Evolutionary conservation across 92 coral and sea anemone species (phyloP).

Genomic region (Porites lobata): DNA sequence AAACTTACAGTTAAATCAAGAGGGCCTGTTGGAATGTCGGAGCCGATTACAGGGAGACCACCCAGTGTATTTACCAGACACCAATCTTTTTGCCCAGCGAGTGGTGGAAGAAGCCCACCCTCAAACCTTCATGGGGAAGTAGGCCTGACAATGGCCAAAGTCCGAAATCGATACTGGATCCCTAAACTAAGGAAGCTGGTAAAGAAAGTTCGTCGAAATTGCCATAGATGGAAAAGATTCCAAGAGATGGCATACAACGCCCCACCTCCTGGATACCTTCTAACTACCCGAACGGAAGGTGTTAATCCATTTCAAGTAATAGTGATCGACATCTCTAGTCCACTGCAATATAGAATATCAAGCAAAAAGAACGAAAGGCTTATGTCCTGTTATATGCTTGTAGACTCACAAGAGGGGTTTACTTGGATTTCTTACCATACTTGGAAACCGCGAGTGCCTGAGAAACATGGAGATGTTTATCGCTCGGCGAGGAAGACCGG

Average conservation of each 20-base stretch:
- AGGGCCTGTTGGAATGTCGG: conserved; percentile 25
- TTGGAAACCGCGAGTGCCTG: too few relatives aligned
- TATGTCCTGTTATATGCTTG: too few relatives aligned
- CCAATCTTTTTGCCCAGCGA: not conserved
- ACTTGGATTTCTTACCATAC: too few relatives aligned
- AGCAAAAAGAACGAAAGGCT: conserved; percentile 5
- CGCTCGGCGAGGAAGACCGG: too few relatives aligned
- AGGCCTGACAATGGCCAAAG: conserved; percentile 28
- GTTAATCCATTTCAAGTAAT: too few relatives aligned
- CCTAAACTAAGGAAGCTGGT: conserved; percentile 42
- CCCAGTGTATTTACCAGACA: conserved; percentile 12
- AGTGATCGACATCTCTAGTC: too few relatives aligned
- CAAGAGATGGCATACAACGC: conserved; percentile 24
- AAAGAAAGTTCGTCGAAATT: conserved; percentile 1
- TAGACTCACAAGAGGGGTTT: not conserved
- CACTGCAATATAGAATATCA: not conserved
- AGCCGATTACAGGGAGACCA: conserved; percentile 37
- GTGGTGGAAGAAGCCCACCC: not conserved
- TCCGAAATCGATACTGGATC: conserved; percentile 23
- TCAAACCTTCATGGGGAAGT: conserved; percentile 15
- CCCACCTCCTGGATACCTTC: conserved; percentile 32
- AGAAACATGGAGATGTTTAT: too few relatives aligned
- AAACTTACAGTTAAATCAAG: conserved; percentile 28
- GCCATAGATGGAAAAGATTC: conserved; percentile 26
- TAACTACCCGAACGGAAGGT: not conserved